Evolutionary conservation across 2,888 invertebrate species (phyloP), one percentile per base, ranked within the genome.

Genomic region (Arrhopalites spinosus): DNA sequence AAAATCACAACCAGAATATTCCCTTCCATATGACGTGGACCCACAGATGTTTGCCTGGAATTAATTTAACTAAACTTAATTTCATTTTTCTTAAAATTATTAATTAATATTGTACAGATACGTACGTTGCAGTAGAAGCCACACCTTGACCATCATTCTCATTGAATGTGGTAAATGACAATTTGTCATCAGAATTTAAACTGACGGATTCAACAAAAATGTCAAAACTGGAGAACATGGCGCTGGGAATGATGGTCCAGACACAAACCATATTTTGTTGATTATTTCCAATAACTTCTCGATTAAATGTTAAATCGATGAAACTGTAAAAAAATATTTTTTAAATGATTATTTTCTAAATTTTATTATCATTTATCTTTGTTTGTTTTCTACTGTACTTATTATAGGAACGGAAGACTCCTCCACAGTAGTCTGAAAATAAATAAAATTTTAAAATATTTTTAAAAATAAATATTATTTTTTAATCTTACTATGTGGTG

Each of bases 251-350:
- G 2, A 73, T 64, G 23, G 63, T 63, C 73, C 73, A 73, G 7
- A 73, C 8, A 36, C 73, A 73, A 11, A 61, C 61, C 36, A 36
- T 36, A 56, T 70, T 73, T 64, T 73, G 63, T 63, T 63, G 11
- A n/a, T 11, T 23, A 13, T 47, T 47, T 1, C 2, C 29, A 1
- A 15, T 8, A 11, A 36, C 36, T n/a, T 8, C 8, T 1, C 3
- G 11, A 29, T 64, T 73, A 2, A 27, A 23, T 13, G 25, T 64
- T n/a, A 73, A 73, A n/a, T 64, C n/a, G 17, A 72, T 72, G 61
- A 27, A 43, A 1, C 68, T 68, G 47, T n/a, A 20, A 43, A 43
- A 43, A 1, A 15, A 11, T 27, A 66, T n/a, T 66, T 2, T 17
- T 11, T 45, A 45, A 45, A 15, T 45, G n/a, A n/a, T 20, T 25